Base-by-base conservation (phyloP, 2,113 vertebrate genomes). In the Scomber scombrus region DNA sequence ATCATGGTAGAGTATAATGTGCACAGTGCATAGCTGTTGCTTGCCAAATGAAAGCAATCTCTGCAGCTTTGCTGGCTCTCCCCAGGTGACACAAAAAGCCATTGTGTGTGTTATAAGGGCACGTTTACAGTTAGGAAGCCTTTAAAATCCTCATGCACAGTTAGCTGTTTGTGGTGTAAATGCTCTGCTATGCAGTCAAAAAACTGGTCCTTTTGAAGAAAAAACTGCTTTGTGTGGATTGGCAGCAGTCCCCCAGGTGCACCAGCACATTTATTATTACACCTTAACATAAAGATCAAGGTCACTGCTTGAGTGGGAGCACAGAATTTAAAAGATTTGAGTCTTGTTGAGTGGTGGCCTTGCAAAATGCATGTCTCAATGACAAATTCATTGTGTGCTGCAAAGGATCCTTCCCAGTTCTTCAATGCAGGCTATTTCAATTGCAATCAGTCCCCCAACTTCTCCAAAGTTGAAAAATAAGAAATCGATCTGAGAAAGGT, bases 361-460 rank as follows among this genome's bases (percentile, higher is more conserved):
- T 57, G 81, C n/a, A 78, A 78, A 85, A 74, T 50, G 34, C 56
- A 69, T 61, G 69, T 65, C 75, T 84, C 60, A 11, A 16, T 86
- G 85, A 83, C 74, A 80, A 75, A 85, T 75, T 57, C 74, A 58
- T 50, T 45, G 18, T 60, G 14, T 45, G 47, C 71, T 7, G 54
- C 43, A 65, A 75, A 63, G 50, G 57, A 85, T 81, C 68, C 67
- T 40, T 63, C 52, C 26, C 51, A 4, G 57, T 40, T 40, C 23
- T 79, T 84, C 73, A 75, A 18, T 47, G 29, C 68, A 65, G 23
- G 49, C 62, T 71, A 50, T 72, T 88, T 74, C 69, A 71, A 50
- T 80, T 88, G 66, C 77, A 88, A 68, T 86, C 83, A 75, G 57
- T 60, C 72, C 14, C 60, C 61, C 80, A 81, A 85, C 70, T 85